A percentile compares a stretch with the other conserved stretches of the same genome.
Evolutionary conservation across 2,888 invertebrate species (phyloP).

Genomic region (Empis livida): DNA sequence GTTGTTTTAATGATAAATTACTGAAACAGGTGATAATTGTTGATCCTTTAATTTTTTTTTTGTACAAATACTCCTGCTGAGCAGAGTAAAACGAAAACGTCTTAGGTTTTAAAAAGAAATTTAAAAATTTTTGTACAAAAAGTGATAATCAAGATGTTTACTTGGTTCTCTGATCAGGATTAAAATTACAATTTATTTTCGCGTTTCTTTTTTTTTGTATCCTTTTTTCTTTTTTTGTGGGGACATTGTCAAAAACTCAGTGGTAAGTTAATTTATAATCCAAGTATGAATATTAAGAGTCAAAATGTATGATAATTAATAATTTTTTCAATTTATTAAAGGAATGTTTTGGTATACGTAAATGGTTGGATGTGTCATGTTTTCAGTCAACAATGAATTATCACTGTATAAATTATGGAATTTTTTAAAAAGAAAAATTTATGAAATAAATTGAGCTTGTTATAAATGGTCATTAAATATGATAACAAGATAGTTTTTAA

Average conservation of each 20-base stretch:
- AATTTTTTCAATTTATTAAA: neutral
- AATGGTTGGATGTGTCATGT: conserved; percentile 19
- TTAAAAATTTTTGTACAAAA: conserved; percentile 7
- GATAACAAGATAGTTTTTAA: no score
- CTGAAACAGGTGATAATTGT: conserved; percentile 15
- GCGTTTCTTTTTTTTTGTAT: neutral
- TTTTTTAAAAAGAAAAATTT: no score
- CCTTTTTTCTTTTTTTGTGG: no score
- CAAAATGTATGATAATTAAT: no score
- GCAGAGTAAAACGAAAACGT: conserved; percentile 2
- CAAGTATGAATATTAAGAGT: no score
- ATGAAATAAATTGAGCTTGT: no score
- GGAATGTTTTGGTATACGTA: conserved; percentile 7
- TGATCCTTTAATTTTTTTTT: no score
- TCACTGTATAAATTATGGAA: conserved; percentile 5
- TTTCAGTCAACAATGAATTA: conserved; percentile 20
- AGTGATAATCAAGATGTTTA: conserved; percentile 12
- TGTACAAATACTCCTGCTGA: conserved; percentile 2
- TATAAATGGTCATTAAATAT: no score
- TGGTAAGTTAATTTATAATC: no score
- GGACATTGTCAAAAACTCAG: no score
- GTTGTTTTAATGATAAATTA: conserved; percentile 15
- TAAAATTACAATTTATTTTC: no score
- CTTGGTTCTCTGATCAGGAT: neutral
- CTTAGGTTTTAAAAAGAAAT: no score